Conservation (phyloP, 2,888 invertebrate genomes). For the Tinea trinotella region DNA sequence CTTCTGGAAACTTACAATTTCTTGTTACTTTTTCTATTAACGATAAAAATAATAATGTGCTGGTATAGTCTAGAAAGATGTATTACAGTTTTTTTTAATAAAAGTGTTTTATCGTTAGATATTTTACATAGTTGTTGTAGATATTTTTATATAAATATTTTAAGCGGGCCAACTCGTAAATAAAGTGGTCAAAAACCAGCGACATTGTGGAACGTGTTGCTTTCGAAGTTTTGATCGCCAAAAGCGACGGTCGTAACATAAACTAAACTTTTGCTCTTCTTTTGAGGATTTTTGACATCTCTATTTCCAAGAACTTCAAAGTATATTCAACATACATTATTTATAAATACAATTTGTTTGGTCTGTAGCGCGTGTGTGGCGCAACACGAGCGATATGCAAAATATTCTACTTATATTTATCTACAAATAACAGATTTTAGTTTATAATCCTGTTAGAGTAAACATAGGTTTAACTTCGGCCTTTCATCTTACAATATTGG, state of each 20-base stretch:
- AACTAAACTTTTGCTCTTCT: conserved; percentile 37
- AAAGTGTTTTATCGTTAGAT: no score
- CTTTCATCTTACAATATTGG: conserved; percentile 8
- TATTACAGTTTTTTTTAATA: not conserved
- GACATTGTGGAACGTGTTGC: conserved; percentile 13
- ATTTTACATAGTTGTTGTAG: no score
- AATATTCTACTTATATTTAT: conserved; percentile 14
- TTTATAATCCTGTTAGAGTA: conserved; percentile 1
- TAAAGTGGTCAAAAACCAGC: not conserved
- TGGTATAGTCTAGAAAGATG: not conserved
- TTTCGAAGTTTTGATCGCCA: conserved; percentile 40
- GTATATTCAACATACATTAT: conserved; percentile 34
- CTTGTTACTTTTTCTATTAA: conserved; percentile 9
- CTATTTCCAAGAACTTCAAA: conserved; percentile 39
- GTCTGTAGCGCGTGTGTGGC: conserved; percentile 19
- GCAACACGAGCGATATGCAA: conserved; percentile 13
- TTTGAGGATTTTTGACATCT: conserved; percentile 47
- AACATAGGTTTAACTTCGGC: not conserved
- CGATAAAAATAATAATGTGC: conserved; percentile 3
- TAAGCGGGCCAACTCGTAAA: not conserved
- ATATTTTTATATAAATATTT: no score
- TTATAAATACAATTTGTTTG: conserved; percentile 28
- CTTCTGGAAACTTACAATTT: not conserved
- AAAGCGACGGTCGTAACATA: conserved; percentile 34
- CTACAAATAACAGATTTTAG: conserved; percentile 3